Evolutionary conservation across 2,797 vertebrate species (phyloP), one percentile per base, ranked within the genome.

Genomic region (Tenualosa thibaudeaui): DNA sequence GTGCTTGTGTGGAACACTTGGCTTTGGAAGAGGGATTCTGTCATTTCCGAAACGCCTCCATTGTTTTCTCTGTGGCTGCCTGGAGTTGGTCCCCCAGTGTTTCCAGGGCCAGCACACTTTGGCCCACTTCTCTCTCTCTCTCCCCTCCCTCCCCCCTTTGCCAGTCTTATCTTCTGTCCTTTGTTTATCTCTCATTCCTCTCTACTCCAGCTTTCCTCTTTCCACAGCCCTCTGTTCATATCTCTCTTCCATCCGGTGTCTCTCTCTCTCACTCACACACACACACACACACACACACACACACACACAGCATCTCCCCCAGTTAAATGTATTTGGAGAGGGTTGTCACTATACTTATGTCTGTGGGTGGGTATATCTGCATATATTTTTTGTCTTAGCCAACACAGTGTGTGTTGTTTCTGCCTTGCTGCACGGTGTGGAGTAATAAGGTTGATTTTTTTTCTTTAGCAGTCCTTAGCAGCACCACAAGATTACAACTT

Each of bases 41-140:
- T 75, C 68, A 75, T 43, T 75, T 75, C 68, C 68, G 68, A 75
- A 75, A 75, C 31, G 68, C 68, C 68, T 75, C 68, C 68, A 75
- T 75, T 75, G 68, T 75, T 75, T 75, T 75, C 68, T 75, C 68
- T 40, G 68, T 75, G 68, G 68, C 68, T 75, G 68, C 31, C 31
- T 31, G 19, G 68, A 40, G 68, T 43, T 43, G 68, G 37, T 40
- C 13, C 68, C 31, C 68, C 31, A 75, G 68, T 75, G 1, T 15
- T 75, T 40, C 68, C 26, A 37, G 65, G 26, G 26, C 26, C 65
- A 71, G 65, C 15, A 26, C 65, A 37, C 65, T 71, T 13, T 71
- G 65, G 65, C 26, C 31, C 26, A 37, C 65, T 68, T 37, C 15
- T 3, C 22, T 9, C n/a, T 71, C 65, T 24, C 65, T 71, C 65